phyloP scores from a whole-genome alignment of 2,888 invertebrate genomes.

The Alitta virens region DNA sequence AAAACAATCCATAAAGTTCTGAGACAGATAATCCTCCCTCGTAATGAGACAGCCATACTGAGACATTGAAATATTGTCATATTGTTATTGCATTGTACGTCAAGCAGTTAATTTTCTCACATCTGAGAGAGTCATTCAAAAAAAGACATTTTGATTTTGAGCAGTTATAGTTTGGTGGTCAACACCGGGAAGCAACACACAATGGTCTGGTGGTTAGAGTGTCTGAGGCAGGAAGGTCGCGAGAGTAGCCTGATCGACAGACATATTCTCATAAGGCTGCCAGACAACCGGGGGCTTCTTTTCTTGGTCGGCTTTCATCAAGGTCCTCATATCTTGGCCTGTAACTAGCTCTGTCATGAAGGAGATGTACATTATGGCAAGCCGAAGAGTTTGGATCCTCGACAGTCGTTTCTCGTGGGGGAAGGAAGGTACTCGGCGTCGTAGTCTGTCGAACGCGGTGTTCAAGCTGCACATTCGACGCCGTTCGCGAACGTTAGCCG shows the following conservation, averaged over 20 bases:
- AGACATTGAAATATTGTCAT: no score
- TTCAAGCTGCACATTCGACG: slow-evolving; percentile 89
- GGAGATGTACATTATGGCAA: slow-evolving; percentile 93
- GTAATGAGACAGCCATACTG: no score
- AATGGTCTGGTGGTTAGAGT: no score
- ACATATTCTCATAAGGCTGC: slow-evolving; percentile 15
- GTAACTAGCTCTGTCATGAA: slow-evolving; percentile 78
- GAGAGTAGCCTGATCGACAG: not conserved
- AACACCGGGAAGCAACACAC: no score
- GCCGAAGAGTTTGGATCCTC: slow-evolving; percentile 74
- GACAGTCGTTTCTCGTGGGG: slow-evolving; percentile 31
- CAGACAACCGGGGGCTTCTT: slow-evolving; percentile 13
- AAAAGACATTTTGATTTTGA: no score
- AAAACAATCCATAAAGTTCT: no score
- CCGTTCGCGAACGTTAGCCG: slow-evolving; percentile 86
- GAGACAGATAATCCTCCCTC: no score
- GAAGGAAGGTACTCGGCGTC: slow-evolving; percentile 51
- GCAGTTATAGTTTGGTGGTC: no score
- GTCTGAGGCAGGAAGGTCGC: no score
- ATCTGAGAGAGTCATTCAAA: no score
- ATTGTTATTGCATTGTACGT: no score
- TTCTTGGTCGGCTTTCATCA: slow-evolving; percentile 7
- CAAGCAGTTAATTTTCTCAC: no score
- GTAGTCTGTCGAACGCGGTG: slow-evolving; percentile 83
- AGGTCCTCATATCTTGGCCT: slow-evolving; percentile 10